Evolutionary conservation across 2,113 vertebrate species (phyloP), one percentile per base, ranked within the genome.

Genomic region (Aptenodytes forsteri): DNA sequence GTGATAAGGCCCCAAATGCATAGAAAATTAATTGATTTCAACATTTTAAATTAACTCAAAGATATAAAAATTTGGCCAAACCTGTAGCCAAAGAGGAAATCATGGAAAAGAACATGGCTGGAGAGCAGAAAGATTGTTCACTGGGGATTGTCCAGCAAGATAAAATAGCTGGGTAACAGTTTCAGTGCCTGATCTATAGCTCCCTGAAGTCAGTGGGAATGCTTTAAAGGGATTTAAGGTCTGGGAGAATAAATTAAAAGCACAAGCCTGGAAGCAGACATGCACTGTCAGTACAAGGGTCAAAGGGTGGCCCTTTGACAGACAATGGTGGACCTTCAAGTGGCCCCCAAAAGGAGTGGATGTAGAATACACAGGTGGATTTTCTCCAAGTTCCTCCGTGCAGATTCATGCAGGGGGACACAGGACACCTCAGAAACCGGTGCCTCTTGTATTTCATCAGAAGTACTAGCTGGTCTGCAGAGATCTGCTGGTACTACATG

Each of bases 201-300:
- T 3, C 4, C 13, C 22, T 54, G 59, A 81, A 67, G 10, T 73
- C 50, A 66, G 3, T 50, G 17, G 12, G 34, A 85, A 75, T 38
- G 4, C 6, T 72, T 69, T 65, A 85, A 73, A 76, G 13, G 5
- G 11, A 70, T 55, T 80, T 71, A 50, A 79, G 21, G 32, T 59
- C 21, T 32, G 13, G 70, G 13, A 83, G 49, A 76, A 42, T 10
- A 83, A 88, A 76, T 64, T 30, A 42, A 83, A 73, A 87, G 2
- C 32, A 47, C 18, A 38, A 64, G 20, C 26, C 16, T 71, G 6
- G 25, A 64, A 79, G 19, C 7, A 76, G 47, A 47, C 4, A 4
- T 38, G 7, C 10, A 30, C 4, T 64, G 23, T n/a, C 30, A 38
- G 22, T 29, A 40, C 0, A 0, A 46, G 11, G 7, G n/a, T 71